These are phyloP conservation scores for Caenorhabditis tropicalis DNA, from an alignment of 1,140 invertebrate species.

Conservation along the genomic window DNA sequence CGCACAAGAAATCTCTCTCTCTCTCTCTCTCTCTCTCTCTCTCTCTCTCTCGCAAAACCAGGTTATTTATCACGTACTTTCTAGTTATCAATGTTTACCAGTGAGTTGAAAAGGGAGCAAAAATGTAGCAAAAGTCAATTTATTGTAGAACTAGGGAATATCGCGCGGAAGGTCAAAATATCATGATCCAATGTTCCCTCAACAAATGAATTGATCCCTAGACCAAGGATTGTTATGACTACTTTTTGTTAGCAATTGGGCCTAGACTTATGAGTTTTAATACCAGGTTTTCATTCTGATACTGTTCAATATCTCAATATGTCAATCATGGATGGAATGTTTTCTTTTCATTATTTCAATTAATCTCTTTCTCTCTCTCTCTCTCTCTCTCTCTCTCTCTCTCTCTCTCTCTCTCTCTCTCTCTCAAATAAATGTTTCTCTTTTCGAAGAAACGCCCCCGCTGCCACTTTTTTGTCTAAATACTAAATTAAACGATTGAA, in stretches of 20 bases:
- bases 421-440: background rate
- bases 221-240: too few species aligned
- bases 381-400: too few species aligned
- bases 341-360: too few species aligned
- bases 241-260: too few species aligned
- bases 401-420: too few species aligned
- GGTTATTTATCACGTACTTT: slow-evolving; percentile 44
- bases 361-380: too few species aligned
- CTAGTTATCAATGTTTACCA: slow-evolving; percentile 33
- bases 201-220: too few species aligned
- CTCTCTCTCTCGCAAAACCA: background rate
- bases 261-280: background rate
- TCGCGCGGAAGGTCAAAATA: background rate
- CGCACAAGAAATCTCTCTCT: slow-evolving; percentile 20
- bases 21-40: too few species aligned
- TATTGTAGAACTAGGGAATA: background rate
- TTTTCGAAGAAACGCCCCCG: background rate
- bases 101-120: background rate
- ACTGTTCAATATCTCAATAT: too few species aligned
- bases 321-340: too few species aligned
- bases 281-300: background rate
- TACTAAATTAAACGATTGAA: background rate
- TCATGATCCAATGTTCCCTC: too few species aligned
- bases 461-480: background rate
- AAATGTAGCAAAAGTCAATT: background rate